Percentiles rank a stretch among this genome's conserved stretches.
These are phyloP conservation scores for Galemys pyrenaicus DNA, from an alignment of 2,113 vertebrate genomes.

Conservation along the genomic window DNA sequence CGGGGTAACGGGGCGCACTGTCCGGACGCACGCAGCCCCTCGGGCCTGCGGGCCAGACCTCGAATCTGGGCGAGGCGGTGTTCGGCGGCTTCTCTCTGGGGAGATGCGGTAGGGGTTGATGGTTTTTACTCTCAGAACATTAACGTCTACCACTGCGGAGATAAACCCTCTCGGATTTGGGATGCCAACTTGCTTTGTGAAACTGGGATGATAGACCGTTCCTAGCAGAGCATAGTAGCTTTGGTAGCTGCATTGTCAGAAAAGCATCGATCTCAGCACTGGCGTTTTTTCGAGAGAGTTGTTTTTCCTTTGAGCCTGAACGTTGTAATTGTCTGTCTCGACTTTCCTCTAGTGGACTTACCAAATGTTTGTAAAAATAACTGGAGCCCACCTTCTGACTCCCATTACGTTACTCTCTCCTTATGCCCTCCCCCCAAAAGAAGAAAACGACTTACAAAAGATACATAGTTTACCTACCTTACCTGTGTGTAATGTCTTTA, in stretches of 20 bases:
- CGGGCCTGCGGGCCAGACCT: slow-evolving; percentile 22
- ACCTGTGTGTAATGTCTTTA: neutral
- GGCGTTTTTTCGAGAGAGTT: neutral
- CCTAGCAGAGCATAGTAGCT: neutral
- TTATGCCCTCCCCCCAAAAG: neutral
- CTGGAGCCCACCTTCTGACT: neutral
- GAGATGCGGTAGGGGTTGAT: neutral
- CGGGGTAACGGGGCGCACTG: neutral
- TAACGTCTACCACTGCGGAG: neutral
- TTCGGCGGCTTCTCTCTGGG: neutral
- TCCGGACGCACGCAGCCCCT: neutral
- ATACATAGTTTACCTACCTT: neutral
- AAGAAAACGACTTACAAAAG: slow-evolving; percentile 15
- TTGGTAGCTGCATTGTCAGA: neutral
- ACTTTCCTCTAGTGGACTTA: neutral
- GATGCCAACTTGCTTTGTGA: neutral
- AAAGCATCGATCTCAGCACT: neutral
- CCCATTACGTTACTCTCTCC: neutral
- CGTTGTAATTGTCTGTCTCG: neutral
- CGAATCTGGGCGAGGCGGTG: neutral
- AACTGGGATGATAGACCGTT: neutral
- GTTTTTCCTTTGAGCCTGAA: neutral
- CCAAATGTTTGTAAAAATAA: neutral
- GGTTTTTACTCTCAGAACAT: neutral
- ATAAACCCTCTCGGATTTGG: neutral